Conservation (phyloP, 2,113 vertebrate species). For the Butastur rufipennis region DNA sequence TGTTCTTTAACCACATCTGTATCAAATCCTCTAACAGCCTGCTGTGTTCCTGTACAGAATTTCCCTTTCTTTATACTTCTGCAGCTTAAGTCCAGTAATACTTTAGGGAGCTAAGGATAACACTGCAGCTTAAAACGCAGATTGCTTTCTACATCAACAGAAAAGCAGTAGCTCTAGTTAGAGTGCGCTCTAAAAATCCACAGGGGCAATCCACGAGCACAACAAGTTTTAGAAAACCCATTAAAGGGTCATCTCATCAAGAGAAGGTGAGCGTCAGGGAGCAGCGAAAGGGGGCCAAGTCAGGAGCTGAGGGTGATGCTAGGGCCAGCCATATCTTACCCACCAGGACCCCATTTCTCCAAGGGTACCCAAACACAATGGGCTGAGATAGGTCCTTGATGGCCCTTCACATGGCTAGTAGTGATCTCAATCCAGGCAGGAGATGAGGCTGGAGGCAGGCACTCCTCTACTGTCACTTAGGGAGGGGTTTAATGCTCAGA, state of each 20-base stretch:
- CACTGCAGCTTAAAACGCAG: background rate
- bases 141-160: background rate
- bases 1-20: background rate
- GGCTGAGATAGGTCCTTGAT: accelerated
- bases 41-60: background rate
- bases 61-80: background rate
- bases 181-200: background rate
- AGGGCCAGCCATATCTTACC: background rate
- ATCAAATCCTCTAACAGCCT: background rate
- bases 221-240: background rate
- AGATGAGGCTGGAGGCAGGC: background rate
- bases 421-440: background rate
- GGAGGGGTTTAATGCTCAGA: accelerated
- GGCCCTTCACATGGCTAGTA: background rate
- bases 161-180: background rate
- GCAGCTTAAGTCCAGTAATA: background rate
- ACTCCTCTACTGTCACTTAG: accelerated
- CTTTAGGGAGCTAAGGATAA: background rate
- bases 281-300: background rate
- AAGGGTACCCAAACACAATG: accelerated
- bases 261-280: background rate
- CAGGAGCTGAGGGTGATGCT: background rate
- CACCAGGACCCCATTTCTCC: background rate
- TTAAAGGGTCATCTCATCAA: background rate
- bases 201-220: accelerated